Conservation (phyloP, 2,113 vertebrate genomes). For the Calonectris borealis region DNA sequence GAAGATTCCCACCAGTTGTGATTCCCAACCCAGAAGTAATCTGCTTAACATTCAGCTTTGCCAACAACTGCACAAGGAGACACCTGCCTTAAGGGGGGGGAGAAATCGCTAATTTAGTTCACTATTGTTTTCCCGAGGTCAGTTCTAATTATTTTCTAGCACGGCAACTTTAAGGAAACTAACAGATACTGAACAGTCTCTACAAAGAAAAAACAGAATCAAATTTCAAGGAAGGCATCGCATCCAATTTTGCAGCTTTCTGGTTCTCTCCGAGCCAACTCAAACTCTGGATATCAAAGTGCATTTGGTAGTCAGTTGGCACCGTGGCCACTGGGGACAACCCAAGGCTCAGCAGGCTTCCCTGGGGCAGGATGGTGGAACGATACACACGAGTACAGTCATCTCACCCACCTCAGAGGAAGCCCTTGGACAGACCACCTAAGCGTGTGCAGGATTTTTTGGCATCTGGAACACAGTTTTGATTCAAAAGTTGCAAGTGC, state of each 20-base stretch:
- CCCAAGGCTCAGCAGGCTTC: background rate
- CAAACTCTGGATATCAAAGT: background rate
- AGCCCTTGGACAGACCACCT: background rate
- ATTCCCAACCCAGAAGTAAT: background rate
- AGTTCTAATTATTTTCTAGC: background rate
- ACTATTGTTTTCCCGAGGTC: background rate
- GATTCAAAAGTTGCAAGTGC: background rate
- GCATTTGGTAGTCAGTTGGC: background rate
- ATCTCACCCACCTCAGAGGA: background rate
- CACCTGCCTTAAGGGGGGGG: background rate
- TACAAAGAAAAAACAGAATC: background rate
- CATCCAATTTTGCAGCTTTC: background rate
- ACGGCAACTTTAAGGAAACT: background rate
- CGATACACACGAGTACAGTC: accelerated
- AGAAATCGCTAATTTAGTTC: background rate
- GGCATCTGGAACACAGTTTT: background rate
- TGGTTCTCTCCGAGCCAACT: background rate
- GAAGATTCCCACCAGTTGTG: background rate
- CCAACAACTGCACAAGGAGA: background rate
- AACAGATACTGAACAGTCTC: background rate
- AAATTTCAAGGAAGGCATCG: background rate
- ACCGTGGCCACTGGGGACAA: background rate
- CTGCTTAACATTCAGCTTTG: background rate
- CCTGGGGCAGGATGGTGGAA: background rate
- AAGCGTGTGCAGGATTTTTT: background rate